Evolutionary conservation across 2,888 invertebrate genomes (phyloP).

Genomic region (Rambutsinella grinnellia): DNA sequence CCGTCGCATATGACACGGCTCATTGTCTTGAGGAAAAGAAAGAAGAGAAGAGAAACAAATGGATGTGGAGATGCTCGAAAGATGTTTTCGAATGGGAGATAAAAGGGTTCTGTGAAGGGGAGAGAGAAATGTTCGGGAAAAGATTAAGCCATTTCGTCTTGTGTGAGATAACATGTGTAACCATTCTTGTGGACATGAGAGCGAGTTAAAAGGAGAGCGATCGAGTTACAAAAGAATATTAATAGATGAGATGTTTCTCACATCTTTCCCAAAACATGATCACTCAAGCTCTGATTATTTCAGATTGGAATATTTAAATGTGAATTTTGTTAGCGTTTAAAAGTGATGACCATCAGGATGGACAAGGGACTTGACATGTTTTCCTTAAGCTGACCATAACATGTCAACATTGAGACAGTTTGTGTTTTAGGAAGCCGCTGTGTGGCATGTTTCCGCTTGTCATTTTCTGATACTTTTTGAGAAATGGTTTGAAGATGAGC

Average conservation of each 20-base stretch:
- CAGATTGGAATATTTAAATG: conserved; percentile 15
- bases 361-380: conserved; percentile 49
- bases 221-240: conserved; percentile 22
- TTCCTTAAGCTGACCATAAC: conserved; percentile 44
- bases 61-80: conserved; percentile 1
- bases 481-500: too few relatives aligned
- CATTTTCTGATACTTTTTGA: not conserved
- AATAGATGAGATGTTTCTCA: not conserved
- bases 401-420: conserved; percentile 36
- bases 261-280: not conserved
- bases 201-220: conserved; percentile 17
- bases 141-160: not conserved
- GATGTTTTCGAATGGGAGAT: too few relatives aligned
- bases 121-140: conserved; percentile 24
- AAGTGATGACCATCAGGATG: too few relatives aligned
- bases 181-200: conserved; percentile 57
- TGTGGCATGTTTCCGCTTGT: conserved; percentile 28
- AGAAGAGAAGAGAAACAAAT: conserved; percentile 9
- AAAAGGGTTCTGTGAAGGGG: too few relatives aligned
- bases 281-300: not conserved
- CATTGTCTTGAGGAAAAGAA: conserved; percentile 11
- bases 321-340: too few relatives aligned
- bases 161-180: conserved; percentile 57
- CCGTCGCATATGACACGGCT: conserved; percentile 44
- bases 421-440: conserved; percentile 7